Conservation (phyloP, 2,888 invertebrate genomes). For the Metopia argyrocephala region DNA sequence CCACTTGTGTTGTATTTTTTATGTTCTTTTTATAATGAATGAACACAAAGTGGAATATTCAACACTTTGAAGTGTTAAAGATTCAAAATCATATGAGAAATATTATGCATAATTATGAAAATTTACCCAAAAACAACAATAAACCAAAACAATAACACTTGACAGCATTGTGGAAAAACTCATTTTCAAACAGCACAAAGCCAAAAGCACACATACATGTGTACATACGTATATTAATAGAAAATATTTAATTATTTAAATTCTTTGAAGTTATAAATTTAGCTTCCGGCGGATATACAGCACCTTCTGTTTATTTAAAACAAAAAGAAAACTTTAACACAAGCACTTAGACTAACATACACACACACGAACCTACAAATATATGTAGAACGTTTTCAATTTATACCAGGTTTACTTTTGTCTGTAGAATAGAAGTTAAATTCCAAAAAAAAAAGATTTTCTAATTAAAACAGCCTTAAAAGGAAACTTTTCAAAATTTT, state of each 20-base stretch:
- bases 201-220: conserved; percentile 40
- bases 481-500: conserved; percentile 55
- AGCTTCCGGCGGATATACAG: conserved; percentile 61
- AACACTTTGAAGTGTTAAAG: conserved; percentile 65
- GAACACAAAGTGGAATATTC: conserved; percentile 56
- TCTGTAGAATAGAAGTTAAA: conserved; percentile 61
- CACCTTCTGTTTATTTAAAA: conserved; percentile 54
- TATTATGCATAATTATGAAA: conserved; percentile 60
- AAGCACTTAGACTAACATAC: neutral
- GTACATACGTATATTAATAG: conserved; percentile 34
- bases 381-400: conserved; percentile 25
- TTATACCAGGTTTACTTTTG: conserved; percentile 23
- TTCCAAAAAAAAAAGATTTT: conserved; percentile 65
- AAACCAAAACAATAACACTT: conserved; percentile 59
- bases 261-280: conserved; percentile 53
- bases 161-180: conserved; percentile 55
- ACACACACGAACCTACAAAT: neutral
- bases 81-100: conserved; percentile 63
- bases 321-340: conserved; percentile 23
- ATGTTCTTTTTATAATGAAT: neutral
- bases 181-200: neutral
- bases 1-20: neutral
- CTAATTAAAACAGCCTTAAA: conserved; percentile 72
- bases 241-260: conserved; percentile 59
- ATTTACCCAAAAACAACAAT: conserved; percentile 57